A percentile compares a stretch with the other conserved stretches of the same genome.
Evolutionary conservation across 2,888 invertebrate species (phyloP).

Genomic region (Thyatira batis): DNA sequence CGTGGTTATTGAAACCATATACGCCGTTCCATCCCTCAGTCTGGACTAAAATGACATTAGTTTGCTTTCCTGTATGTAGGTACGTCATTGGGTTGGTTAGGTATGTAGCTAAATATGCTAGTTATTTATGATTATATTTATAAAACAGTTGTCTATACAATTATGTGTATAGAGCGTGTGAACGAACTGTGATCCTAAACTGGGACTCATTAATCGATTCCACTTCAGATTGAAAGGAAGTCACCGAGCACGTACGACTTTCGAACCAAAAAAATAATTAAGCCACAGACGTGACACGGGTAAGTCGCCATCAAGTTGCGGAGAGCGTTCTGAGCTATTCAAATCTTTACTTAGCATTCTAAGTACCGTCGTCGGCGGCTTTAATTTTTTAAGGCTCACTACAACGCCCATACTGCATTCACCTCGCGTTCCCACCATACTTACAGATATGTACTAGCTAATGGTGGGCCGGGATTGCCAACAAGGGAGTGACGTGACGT

Average conservation of each 20-base stretch:
- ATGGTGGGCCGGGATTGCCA: conserved; percentile 56
- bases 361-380: conserved; percentile 62
- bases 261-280: conserved; percentile 54
- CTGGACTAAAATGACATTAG: conserved; percentile 62
- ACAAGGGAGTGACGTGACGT: conserved; percentile 30
- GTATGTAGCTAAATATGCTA: conserved; percentile 19
- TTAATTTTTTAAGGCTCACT: conserved; percentile 74
- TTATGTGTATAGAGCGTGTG: conserved; percentile 27
- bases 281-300: conserved; percentile 57
- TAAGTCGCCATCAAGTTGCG: conserved; percentile 61
- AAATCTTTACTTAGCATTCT: conserved; percentile 77
- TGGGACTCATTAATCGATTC: conserved; percentile 60
- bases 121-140: not conserved
- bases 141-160: not conserved
- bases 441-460: conserved; percentile 70
- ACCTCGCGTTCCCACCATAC: conserved; percentile 70
- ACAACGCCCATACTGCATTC: conserved; percentile 71
- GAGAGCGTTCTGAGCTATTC: conserved; percentile 59
- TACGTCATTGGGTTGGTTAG: conserved; percentile 38
- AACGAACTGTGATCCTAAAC: conserved; percentile 41
- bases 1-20: conserved; percentile 58
- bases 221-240: conserved; percentile 50
- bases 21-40: conserved; percentile 63
- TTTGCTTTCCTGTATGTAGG: conserved; percentile 47
- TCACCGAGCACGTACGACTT: conserved; percentile 56